Conservation (phyloP, 2,888 invertebrate genomes). For the Heliconius erato region DNA sequence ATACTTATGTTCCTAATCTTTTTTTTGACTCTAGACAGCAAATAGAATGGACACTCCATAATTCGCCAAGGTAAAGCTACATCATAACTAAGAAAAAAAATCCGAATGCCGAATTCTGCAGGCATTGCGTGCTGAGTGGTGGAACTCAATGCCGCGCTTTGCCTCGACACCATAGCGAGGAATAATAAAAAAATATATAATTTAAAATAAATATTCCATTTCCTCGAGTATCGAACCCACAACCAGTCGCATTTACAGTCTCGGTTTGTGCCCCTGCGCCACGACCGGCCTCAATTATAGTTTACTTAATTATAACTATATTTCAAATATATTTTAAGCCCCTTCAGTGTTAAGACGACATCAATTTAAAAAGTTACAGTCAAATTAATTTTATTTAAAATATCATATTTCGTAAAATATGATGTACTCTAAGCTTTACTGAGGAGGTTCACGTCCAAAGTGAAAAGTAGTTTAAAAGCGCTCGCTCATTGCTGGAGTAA, state of each 20-base stretch:
- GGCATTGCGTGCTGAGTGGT: too few species aligned
- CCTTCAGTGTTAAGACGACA: background rate
- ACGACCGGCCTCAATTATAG: background rate
- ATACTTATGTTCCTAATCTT: too few species aligned
- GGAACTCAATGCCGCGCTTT: too few species aligned
- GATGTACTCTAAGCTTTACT: conserved; percentile 21
- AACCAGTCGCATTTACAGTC: too few species aligned
- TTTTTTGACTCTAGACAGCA: background rate
- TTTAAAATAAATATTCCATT: too few species aligned
- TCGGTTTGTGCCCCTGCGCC: too few species aligned
- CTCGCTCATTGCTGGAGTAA: conserved; percentile 30
- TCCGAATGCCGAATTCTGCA: too few species aligned
- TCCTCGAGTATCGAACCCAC: too few species aligned
- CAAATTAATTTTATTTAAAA: conserved; percentile 10
- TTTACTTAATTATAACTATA: background rate
- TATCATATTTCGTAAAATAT: background rate
- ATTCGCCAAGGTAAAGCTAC: background rate
- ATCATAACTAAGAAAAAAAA: background rate
- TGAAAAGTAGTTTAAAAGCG: conserved; percentile 32
- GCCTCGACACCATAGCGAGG: too few species aligned
- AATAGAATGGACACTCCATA: background rate
- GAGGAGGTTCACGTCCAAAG: conserved; percentile 18
- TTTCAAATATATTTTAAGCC: background rate
- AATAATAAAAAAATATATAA: too few species aligned
- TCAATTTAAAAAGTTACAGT: conserved; percentile 11